Evolutionary conservation across 2,888 invertebrate genomes (phyloP).

Genomic region (Synergus gifuensis): DNA sequence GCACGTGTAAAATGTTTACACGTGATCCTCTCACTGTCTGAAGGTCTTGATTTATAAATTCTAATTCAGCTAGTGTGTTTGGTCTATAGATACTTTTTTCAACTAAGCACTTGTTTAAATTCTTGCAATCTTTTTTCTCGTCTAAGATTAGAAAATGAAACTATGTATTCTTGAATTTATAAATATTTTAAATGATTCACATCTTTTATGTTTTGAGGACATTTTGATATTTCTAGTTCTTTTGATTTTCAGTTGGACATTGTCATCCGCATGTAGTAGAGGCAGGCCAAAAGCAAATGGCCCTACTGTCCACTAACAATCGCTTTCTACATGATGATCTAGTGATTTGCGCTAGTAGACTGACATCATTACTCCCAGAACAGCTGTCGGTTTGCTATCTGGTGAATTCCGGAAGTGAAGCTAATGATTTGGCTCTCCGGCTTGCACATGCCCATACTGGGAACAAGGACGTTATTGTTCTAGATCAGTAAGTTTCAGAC

Average conservation of each 20-base stretch:
- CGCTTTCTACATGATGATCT: conserved; percentile 98
- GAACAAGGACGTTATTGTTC: conserved; percentile 92
- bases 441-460: conserved; percentile 94
- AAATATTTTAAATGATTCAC: no score
- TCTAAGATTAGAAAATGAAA: not conserved
- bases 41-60: not conserved
- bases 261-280: conserved; percentile 96
- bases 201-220: no score
- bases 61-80: not conserved
- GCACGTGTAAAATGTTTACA: not conserved
- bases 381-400: conserved; percentile 95
- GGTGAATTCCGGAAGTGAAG: conserved; percentile 99
- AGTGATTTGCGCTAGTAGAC: conserved; percentile 91
- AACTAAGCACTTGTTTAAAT: not conserved
- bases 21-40: not conserved
- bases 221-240: not conserved
- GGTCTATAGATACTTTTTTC: not conserved
- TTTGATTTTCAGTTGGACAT: conserved; percentile 91
- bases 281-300: conserved; percentile 95
- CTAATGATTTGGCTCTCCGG: conserved; percentile 97
- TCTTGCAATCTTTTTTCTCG: not conserved
- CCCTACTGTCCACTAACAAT: conserved; percentile 94
- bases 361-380: conserved; percentile 91
- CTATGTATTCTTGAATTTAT: no score
- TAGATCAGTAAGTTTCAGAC: conserved; percentile 93